phyloP scores from a whole-genome alignment of 1,140 invertebrate species.

The Colletes latitarsis region DNA sequence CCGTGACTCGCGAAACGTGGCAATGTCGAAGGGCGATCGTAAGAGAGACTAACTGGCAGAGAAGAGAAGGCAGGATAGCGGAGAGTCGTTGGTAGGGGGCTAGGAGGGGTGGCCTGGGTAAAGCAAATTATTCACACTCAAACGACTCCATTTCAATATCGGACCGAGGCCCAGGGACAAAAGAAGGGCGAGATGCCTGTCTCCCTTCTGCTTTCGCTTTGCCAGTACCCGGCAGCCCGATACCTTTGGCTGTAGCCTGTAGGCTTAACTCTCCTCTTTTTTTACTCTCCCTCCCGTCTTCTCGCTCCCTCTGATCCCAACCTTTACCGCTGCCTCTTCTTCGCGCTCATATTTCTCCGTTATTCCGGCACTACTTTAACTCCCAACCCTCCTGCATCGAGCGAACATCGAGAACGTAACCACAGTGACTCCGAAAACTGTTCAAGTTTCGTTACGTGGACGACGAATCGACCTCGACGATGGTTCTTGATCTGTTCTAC shows the following conservation, averaged over 20 bases:
- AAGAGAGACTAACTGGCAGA: conserved; percentile 38
- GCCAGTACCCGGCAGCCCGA: conserved; percentile 63
- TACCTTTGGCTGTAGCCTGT: conserved; percentile 76
- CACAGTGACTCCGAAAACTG: conserved; percentile 28
- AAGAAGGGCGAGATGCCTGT: conserved; percentile 82
- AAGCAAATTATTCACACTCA: conserved; percentile 83
- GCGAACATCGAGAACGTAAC: conserved; percentile 10
- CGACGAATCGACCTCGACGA: background rate
- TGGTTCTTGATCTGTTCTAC: too few species aligned
- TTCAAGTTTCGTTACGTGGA: conserved; percentile 31
- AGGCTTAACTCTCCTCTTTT: conserved; percentile 66
- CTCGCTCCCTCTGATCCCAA: conserved; percentile 38
- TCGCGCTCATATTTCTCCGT: conserved; percentile 50
- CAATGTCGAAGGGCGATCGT: conserved; percentile 60
- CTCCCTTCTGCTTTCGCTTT: conserved; percentile 81
- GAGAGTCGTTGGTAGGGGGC: conserved; percentile 45
- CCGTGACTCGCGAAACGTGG: conserved; percentile 55
- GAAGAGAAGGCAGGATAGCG: conserved; percentile 35
- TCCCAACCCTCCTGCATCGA: background rate
- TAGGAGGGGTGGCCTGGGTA: conserved; percentile 74
- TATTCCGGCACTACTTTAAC: conserved; percentile 45
- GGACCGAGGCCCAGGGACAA: conserved; percentile 80
- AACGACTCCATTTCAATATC: conserved; percentile 83
- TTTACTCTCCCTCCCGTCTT: conserved; percentile 29
- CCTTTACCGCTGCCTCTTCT: conserved; percentile 56